Evolutionary conservation across 2,888 invertebrate genomes (phyloP), one percentile per base, ranked within the genome.

Genomic region (Eueremaeus valkanovi): DNA sequence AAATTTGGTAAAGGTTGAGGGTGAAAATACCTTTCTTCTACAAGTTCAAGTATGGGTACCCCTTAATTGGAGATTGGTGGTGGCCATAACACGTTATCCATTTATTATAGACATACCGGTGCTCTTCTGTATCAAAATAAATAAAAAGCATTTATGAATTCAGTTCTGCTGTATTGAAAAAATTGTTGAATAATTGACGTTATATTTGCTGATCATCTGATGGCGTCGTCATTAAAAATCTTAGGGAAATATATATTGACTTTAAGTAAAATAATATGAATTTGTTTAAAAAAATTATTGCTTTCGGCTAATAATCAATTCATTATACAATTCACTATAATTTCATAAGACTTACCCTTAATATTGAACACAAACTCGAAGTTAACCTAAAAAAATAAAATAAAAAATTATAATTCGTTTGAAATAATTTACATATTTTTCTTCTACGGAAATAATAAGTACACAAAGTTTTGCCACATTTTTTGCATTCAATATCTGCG

Each of bases 251-350:
- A 42, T 42, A 42, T 42, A 42, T 42, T 42, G 11, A 42, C 11
- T 42, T 42, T 11, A 11, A 16, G 42, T 42, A 9, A 42, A 11
- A 36, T 36, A 36, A 36, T 36, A 36, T 8, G 11, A 36, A 36
- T 8, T 36, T 36, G 36, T 11, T 11, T 11, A 45, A 45, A 45
- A 11, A 29, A 9, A 9, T 3, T 16, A 51, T 51, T 9, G 27
- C 55, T 55, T 29, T 55, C 24, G 55, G 55, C 55, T 55, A 55
- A 55, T 55, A 55, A 55, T 55, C 55, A 55, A 55, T 55, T 55
- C 55, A 55, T 55, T 55, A 51, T 55, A 55, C 27, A 27, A 27
- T 55, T 5, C 13, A 24, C 13, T 55, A 21, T 55, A 9, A 55
- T 55, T 9, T 27, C 27, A 9, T 55, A 27, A 27, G 24, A 55